These are phyloP conservation scores for Capreolus pygargus DNA, from an alignment of 2,113 vertebrate species.

Conservation along the genomic window DNA sequence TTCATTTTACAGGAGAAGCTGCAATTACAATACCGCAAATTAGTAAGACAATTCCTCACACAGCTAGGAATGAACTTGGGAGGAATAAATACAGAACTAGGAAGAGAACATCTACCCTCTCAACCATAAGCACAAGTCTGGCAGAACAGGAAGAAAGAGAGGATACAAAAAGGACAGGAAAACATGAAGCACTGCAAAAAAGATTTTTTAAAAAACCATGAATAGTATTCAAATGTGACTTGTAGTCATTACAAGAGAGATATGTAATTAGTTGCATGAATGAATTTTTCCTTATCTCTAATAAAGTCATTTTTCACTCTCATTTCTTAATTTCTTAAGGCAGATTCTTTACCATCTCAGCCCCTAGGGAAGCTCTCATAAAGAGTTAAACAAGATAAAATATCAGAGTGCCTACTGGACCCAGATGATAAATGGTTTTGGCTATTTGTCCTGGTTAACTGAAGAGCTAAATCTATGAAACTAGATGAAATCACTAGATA, in stretches of 20 bases:
- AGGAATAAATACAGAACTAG: not conserved
- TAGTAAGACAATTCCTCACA: not conserved
- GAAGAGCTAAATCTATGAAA: not conserved
- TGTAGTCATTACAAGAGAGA: not conserved
- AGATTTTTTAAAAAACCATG: not conserved
- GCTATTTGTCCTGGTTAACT: not conserved
- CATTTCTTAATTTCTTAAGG: not conserved
- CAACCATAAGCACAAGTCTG: not conserved
- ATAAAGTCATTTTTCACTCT: not conserved
- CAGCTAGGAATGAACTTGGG: not conserved
- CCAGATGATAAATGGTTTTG: not conserved
- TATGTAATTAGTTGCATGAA: not conserved
- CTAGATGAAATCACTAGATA: not conserved
- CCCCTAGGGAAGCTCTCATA: not conserved
- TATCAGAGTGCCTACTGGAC: not conserved
- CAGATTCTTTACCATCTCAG: not conserved
- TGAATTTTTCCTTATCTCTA: not conserved
- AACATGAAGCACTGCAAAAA: not conserved
- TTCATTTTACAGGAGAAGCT: not conserved
- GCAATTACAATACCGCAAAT: not conserved
- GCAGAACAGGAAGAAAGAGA: not conserved
- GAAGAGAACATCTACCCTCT: not conserved
- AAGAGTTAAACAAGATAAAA: not conserved
- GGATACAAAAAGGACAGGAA: not conserved
- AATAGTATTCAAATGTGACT: not conserved